Evolutionary conservation across 1,140 invertebrate genomes (phyloP).

Genomic region (Papilio xuthus): DNA sequence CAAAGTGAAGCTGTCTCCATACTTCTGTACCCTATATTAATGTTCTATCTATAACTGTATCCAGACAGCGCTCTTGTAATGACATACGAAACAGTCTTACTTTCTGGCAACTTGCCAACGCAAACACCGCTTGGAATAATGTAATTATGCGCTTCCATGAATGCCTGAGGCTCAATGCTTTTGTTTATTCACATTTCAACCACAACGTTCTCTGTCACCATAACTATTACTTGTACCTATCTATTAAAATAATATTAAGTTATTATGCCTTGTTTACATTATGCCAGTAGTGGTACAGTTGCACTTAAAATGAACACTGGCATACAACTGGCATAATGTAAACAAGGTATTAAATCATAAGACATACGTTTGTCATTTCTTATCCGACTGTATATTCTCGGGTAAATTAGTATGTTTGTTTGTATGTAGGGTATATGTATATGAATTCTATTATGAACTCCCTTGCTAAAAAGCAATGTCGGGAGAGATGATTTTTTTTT

Average conservation of each 20-base stretch:
- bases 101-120: conserved; percentile 33
- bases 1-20: background rate
- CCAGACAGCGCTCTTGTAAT: conserved; percentile 17
- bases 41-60: conserved; percentile 11
- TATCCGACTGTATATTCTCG: no score
- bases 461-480: no score
- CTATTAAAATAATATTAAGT: background rate
- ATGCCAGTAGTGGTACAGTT: no score
- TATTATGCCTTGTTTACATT: no score
- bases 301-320: no score
- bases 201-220: background rate
- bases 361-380: no score
- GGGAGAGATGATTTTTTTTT: no score
- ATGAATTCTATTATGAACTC: no score
- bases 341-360: no score
- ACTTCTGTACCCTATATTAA: background rate
- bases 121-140: conserved; percentile 27
- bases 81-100: conserved; percentile 28
- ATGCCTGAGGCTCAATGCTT: conserved; percentile 14
- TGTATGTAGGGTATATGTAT: no score
- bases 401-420: no score
- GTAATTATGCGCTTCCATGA: conserved; percentile 34
- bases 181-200: conserved; percentile 29
- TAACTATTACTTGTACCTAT: background rate
- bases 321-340: no score